phyloP scores from a whole-genome alignment of 2,113 vertebrate genomes.

The Girardinichthys multiradiatus region DNA sequence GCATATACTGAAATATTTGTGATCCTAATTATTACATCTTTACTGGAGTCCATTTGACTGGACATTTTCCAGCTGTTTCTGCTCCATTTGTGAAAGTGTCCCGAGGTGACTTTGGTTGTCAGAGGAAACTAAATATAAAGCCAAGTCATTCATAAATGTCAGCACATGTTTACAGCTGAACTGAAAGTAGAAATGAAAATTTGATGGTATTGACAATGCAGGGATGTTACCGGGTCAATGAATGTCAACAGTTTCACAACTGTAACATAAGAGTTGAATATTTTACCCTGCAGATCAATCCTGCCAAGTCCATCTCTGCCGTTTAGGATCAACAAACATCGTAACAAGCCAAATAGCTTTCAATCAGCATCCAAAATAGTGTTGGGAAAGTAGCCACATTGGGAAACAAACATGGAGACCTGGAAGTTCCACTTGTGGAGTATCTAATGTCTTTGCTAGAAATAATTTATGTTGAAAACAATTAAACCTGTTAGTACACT shows the following conservation, averaged over 20 bases:
- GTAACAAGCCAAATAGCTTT: not conserved
- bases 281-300: not conserved
- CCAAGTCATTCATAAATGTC: too few species aligned
- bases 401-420: not conserved
- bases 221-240: not conserved
- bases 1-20: too few species aligned
- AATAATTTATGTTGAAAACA: not conserved
- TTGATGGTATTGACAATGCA: not conserved
- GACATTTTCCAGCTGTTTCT: too few species aligned
- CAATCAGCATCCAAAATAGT: not conserved
- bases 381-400: not conserved
- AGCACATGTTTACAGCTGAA: not conserved
- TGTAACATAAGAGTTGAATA: not conserved
- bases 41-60: too few species aligned
- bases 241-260: not conserved
- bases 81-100: too few species aligned
- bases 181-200: not conserved
- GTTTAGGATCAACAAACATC: not conserved
- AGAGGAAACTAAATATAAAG: too few species aligned
- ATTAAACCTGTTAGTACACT: not conserved
- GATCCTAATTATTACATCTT: too few species aligned
- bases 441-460: not conserved
- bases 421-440: too few species aligned
- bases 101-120: too few species aligned
- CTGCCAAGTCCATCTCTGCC: not conserved